Conservation (phyloP, 2,113 vertebrate genomes). For the Corythornis madagascariensis region DNA sequence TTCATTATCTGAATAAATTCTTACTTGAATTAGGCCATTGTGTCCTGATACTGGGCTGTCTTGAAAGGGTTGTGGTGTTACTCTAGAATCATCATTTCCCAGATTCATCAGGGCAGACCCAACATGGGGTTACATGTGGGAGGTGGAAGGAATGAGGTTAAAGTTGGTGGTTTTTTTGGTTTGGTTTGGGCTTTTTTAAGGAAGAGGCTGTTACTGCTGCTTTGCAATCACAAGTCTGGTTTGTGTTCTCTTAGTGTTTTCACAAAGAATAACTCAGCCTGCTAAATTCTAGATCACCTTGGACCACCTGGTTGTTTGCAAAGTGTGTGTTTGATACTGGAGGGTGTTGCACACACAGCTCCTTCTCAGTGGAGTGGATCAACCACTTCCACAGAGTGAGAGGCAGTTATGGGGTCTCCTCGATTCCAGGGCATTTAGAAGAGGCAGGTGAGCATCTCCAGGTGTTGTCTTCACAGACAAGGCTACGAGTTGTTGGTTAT, state of each 20-base stretch:
- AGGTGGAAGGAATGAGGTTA: neutral
- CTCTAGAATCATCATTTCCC: neutral
- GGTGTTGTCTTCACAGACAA: neutral
- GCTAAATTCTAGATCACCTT: neutral
- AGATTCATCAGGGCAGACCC: neutral
- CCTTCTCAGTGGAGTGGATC: accelerated
- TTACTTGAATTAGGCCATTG: neutral
- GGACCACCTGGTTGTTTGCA: neutral
- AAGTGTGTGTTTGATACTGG: neutral
- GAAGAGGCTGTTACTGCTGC: neutral
- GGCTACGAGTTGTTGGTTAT: neutral
- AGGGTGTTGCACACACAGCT: neutral
- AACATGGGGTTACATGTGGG: neutral
- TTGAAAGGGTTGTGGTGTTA: neutral
- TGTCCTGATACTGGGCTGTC: neutral
- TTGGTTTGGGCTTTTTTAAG: neutral
- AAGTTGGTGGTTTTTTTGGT: neutral
- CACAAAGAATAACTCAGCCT: neutral
- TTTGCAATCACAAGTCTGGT: neutral
- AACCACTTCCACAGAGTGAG: neutral
- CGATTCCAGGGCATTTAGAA: neutral
- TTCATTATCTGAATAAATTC: neutral
- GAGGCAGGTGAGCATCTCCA: neutral
- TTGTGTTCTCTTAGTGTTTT: neutral
- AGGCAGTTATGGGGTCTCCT: neutral